Base-by-base conservation (phyloP, 2,797 vertebrate species). In the Phalloptychus januarius region DNA sequence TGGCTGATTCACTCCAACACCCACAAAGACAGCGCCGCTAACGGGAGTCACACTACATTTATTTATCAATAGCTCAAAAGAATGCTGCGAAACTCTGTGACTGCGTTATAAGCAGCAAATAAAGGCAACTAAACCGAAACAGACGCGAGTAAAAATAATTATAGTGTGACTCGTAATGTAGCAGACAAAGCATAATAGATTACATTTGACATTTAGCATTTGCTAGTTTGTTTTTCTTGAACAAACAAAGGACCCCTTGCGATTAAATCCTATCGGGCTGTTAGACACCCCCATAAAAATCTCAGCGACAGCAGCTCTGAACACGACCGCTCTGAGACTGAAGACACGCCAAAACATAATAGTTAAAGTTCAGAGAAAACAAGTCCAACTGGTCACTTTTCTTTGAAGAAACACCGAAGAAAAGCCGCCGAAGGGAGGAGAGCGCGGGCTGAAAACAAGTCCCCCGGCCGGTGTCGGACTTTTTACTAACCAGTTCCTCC, bases 401-500 rank as follows among this genome's bases (percentile, higher is more conserved):
- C 45, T 36, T 12, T 25, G 28, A 18, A 33, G 7, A 31, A 67
- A 79, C 45, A n/a, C 10, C 2, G 40, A 31, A 58, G 7, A n/a
- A 50, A 13, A 73, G 50, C 4, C 2, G 67, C 58, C 45, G 36
- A 75, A 63, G 77, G 7, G 28, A 65, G 50, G 76, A 63, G 31
- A n/a, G 6, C 38, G 54, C 65, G 45, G 80, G 70, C 16, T 33
- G n/a, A 45, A 50, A 69, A 7, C 65, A n/a, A n/a, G 23, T n/a
- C 38, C 65, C 38, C 73, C 69, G 65, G 33, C 33, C 82, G 33
- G 58, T 81, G 77, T 73, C 81, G 74, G 20, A 79, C 65, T 69
- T 80, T 12, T 58, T 95, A 97, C 97, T 96, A 87, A 98, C 98
- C 97, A 98, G 96, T 91, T 98, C 97, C 91, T 98, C 98, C 97